Conservation (phyloP, 1,140 invertebrate genomes). For the Arctopsyche grandis region DNA sequence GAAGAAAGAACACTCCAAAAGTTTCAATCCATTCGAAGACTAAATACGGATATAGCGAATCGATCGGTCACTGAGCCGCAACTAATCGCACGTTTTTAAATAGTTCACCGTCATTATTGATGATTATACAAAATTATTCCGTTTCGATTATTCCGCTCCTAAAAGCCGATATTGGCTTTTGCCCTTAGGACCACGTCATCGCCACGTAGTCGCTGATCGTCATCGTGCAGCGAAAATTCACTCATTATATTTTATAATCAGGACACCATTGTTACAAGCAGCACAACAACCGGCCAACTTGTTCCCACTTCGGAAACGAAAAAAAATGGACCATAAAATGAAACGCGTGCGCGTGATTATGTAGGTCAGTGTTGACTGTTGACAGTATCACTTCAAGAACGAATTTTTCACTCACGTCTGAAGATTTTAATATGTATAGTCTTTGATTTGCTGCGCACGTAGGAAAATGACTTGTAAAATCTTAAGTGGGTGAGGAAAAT, state of each 20-base stretch:
- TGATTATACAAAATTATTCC: neutral
- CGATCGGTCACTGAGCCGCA: no score
- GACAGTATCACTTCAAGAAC: neutral
- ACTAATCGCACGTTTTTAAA: neutral
- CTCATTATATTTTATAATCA: conserved; percentile 24
- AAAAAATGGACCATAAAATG: neutral
- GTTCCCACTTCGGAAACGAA: neutral
- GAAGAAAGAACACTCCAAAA: no score
- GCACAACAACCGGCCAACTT: neutral
- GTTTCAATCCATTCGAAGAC: no score
- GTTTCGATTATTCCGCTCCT: neutral
- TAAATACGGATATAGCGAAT: no score
- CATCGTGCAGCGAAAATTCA: neutral
- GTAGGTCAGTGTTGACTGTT: neutral
- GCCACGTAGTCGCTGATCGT: neutral
- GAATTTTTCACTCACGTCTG: neutral
- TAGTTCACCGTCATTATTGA: neutral
- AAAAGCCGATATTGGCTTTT: neutral
- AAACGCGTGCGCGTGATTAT: neutral
- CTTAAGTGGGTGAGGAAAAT: no score
- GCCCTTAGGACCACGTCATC: neutral
- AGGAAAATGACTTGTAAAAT: neutral
- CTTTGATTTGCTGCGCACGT: neutral
- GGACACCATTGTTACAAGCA: neutral
- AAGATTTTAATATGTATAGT: neutral